Conservation (phyloP, 2,888 invertebrate species). For the Tuberolachnus salignus region DNA sequence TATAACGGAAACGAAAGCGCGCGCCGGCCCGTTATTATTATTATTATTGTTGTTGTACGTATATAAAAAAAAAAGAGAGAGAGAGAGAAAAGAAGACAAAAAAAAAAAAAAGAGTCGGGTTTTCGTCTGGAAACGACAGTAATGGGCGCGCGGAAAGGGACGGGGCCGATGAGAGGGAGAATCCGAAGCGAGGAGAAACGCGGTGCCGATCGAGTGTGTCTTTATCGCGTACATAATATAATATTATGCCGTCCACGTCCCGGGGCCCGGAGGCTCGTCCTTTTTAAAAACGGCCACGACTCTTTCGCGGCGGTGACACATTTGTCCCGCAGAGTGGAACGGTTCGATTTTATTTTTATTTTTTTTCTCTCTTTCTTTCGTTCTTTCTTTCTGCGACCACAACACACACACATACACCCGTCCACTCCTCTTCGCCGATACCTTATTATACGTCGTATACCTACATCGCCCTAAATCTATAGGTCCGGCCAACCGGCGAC, state of each 20-base stretch:
- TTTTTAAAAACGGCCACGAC: constrained; percentile 46
- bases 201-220: constrained; percentile 52
- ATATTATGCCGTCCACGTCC: constrained; percentile 55
- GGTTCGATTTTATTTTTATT: constrained; percentile 54
- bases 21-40: constrained; percentile 11
- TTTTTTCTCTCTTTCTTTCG: background rate
- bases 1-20: constrained; percentile 12
- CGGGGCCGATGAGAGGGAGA: too few species aligned
- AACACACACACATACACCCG: too few species aligned
- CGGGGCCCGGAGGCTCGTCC: constrained; percentile 41
- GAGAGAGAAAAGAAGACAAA: too few species aligned
- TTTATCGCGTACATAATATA: constrained; percentile 55
- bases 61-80: too few species aligned
- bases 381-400: background rate
- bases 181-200: constrained; percentile 29
- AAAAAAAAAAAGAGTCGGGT: background rate
- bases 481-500: too few species aligned
- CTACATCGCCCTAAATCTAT: too few species aligned
- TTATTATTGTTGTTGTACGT: too few species aligned
- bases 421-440: too few species aligned
- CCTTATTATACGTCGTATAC: too few species aligned
- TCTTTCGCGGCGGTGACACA: constrained; percentile 54
- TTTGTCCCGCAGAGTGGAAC: constrained; percentile 54
- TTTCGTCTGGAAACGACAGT: constrained; percentile 40
- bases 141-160: too few species aligned